Evolutionary conservation across 2,888 invertebrate genomes (phyloP), one percentile per base, ranked within the genome.

Genomic region (Megastigmus dorsalis): DNA sequence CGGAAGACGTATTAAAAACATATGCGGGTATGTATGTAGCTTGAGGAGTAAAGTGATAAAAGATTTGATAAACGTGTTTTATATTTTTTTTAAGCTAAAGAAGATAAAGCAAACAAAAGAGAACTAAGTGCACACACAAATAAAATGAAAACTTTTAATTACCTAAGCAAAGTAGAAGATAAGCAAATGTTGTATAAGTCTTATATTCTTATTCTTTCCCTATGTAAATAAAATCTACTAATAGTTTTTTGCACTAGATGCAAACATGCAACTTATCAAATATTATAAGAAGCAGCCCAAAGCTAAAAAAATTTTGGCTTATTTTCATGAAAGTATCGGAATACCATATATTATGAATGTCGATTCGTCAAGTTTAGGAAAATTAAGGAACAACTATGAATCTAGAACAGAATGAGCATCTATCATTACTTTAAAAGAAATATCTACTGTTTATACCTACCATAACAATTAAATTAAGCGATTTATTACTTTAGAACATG

Each of bases 281-380:
- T 36, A 38, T 26, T 26, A 20, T 50, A 20, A 26, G 33, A 28
- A 57, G 45, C 62, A 74, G 59, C 28, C 74, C 63, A 67, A 77
- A 73, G 73, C 60, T 68, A 20, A 28, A 15, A 45, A 36, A 57
- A 74, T 57, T 75, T 79, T 84, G 85, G 85, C 87, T 87, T 87
- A 86, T 86, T 87, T 86, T 86, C 84, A 86, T 87, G 86, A 81
- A 82, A 85, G 84, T 83, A 82, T 80, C 73, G 70, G 69, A 23
- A 50, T 69, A 70, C 30, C 52, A 23, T 54, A 50, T n/a, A n/a
- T n/a, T n/a, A n/a, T 43, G 48, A 68, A 6, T 62, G 36, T 38
- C 10, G 48, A 55, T 50, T 68, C 38, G 50, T 15, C 33, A 59
- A 67, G 41, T 54, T 71, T 48, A 59, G 59, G 67, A 69, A 60